phyloP scores from a whole-genome alignment of 2,113 vertebrate species.

The human (Homo sapiens) region GRCh38 chr1:108849501-108850000 shows the following conservation, averaged over 20 bases:
- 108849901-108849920: not conserved
- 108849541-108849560: conserved; percentile 47
- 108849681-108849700: not conserved
- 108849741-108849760: not conserved
- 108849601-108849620: not conserved
- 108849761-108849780: not conserved
- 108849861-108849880: not conserved
- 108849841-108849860: not conserved
- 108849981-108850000: not conserved
- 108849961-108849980: not conserved
- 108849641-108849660: not conserved
- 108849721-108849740: not conserved
- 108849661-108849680: no score
- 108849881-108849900: not conserved
- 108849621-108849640: not conserved
- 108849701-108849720: not conserved
- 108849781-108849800: not conserved
- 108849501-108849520: not conserved
- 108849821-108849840: not conserved
- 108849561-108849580: conserved; percentile 27
- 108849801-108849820: not conserved
- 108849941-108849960: not conserved
- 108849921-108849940: not conserved
- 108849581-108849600: conserved; percentile 33
- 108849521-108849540: conserved; percentile 77